Base-by-base conservation (phyloP, 1,140 invertebrate genomes). In the Orchesella cincta region DNA sequence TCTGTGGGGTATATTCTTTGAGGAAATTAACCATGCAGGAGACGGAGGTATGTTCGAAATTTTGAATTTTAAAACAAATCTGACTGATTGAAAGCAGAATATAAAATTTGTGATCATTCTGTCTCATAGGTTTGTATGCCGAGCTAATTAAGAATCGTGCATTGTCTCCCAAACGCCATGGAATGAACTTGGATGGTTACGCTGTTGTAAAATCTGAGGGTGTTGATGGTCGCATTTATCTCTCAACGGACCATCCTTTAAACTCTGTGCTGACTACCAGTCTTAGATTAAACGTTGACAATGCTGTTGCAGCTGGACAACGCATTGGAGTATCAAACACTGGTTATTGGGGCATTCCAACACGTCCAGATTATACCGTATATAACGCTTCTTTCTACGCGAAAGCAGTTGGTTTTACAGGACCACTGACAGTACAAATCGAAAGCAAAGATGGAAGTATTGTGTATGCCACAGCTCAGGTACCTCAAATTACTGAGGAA, bases 61-160 rank as follows among this genome's bases (percentile, higher is more conserved):
- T 46, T 46, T 46, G 8, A 46, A 46, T 46, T 46, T 8, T 12
- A 46, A 46, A 8, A 20, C 39, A n/a, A n/a, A n/a, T n/a, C n/a
- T n/a, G n/a, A n/a, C n/a, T n/a, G n/a, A n/a, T n/a, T n/a, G n/a
- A n/a, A n/a, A n/a, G 39, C 20, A 46, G 8, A 20, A 46, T 46
- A 46, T 12, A 12, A 12, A 46, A 12, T 46, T 46, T 46, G 8
- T 46, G 39, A 12, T 12, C 39, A 46, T 46, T 12, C 39, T 46
- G 39, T 46, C 8, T 46, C 39, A 46, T 20, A 46, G 39, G 62
- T 31, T n/a, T 67, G 1, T 67, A 67, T 23, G 62, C 62, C 1
- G 62, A 67, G 62, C 62, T 67, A 1, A 67, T 67, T n/a, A 67
- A 67, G n/a, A 67, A 67, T 23, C 62, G 62, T 1, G 62, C 62